Evolutionary conservation across 2,113 vertebrate genomes (phyloP), one percentile per base, ranked within the genome.

Genomic region (Sinocyclocheilus anshuiensis): DNA sequence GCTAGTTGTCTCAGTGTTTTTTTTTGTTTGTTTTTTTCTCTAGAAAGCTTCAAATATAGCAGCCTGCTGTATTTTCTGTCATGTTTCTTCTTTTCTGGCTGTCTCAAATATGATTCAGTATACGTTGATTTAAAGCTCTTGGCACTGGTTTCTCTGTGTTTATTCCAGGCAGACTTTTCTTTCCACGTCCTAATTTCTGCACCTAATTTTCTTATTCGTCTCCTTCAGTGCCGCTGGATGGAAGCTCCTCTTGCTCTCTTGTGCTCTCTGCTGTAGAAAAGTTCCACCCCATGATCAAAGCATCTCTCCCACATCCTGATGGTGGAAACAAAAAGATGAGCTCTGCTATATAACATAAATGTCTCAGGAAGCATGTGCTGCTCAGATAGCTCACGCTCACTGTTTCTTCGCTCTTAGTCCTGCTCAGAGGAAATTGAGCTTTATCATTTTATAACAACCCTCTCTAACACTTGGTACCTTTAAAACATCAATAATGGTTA

Each of bases 281-380:
- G 89, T 89, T 83, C 39, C 83, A 83, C 84, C 24, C 13, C 63
- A 83, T 84, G 91, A 94, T 93, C 92, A 94, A 94, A 94, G 45
- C 13, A 71, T 87, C 84, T 84, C 88, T 86, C 76, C 79, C 79
- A 84, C 69, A 82, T 88, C 67, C 86, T 89, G 90, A 82, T 85
- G 86, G 81, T 87, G 74, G 63, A 67, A 90, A 85, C 42, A 88
- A 85, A 85, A 85, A 88, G 33, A 77, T 71, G 59, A 84, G 88
- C 88, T 86, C 69, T 57, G 84, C 86, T 90, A 89, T 83, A 86
- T 89, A 88, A 79, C 86, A 84, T 81, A 65, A 42, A 88, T 87
- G 87, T 88, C 88, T 91, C 86, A 86, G 61, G 67, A 78, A 50
- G 83, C 33, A 84, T 65, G 61, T 53, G 22, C 57, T 55, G 36